Evolutionary conservation across 2,888 invertebrate species (phyloP), one percentile per base, ranked within the genome.

Genomic region (Agrotis exclamationis): DNA sequence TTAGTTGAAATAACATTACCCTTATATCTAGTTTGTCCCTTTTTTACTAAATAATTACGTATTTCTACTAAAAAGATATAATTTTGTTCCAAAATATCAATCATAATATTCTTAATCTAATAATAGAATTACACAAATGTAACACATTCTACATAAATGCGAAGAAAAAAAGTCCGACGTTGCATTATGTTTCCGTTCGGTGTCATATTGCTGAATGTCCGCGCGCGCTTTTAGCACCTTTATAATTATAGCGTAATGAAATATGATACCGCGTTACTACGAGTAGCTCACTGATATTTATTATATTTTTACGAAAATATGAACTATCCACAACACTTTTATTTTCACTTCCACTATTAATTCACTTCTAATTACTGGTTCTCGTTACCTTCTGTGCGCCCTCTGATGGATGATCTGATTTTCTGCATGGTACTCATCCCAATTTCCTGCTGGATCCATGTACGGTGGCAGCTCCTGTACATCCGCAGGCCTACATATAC

Each of bases 71-170:
- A 63, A 0, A 51, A 39, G 50, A 1, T 20, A 50, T 51, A 63
- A 50, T 18, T 63, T 50, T 33, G 20, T 22, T 63, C 48, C 22
- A 51, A 62, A 48, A 62, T 33, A 62, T 48, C 50, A 33, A 20
- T 18, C 62, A 62, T 50, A 33, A 62, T 50, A 33, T 50, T 62
- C 33, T 50, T 50, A 62, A 18, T 33, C 28, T 33, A 50, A 20
- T 50, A 48, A 33, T 20, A 50, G 16, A 18, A 50, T 62, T 18
- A 6, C 20, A 50, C 5, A 33, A 9, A 50, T 33, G 20, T 39
- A 20, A 57, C 47, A 50, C 62, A 62, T 62, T 48, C 24, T 11
- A n/a, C 24, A 3, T 60, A 13, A 54, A 33, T 63, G 18, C 33
- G 22, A 50, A 3, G 13, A 63, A 63, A 33, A n/a, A 48, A 62